phyloP scores from a whole-genome alignment of 2,113 vertebrate genomes.

The Corythaeola cristata region DNA sequence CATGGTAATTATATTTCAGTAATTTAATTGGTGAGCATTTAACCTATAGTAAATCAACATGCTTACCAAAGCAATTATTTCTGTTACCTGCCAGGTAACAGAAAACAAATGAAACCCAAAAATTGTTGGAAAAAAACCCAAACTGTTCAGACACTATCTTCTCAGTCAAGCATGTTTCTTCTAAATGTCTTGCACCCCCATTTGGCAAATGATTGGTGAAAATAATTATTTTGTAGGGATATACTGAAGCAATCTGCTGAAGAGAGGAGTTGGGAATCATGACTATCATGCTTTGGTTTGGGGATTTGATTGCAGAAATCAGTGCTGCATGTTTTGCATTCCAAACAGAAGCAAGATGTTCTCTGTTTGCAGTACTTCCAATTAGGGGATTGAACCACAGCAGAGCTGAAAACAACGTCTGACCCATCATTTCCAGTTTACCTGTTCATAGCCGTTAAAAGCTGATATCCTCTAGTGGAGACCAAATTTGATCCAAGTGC shows the following conservation, averaged over 20 bases:
- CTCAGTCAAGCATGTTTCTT: neutral
- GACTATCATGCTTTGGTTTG: neutral
- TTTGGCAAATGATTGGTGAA: neutral
- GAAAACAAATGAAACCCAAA: neutral
- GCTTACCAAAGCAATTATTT: neutral
- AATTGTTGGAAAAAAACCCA: neutral
- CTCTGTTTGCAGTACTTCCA: neutral
- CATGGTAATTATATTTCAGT: neutral
- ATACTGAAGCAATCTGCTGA: neutral
- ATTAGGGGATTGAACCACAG: neutral
- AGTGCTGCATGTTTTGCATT: neutral
- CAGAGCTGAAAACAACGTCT: neutral
- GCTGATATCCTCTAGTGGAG: neutral
- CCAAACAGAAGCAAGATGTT: neutral
- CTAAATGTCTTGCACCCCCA: neutral
- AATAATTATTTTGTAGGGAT: neutral
- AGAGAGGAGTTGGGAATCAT: neutral
- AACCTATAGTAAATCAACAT: neutral
- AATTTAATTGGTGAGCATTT: neutral
- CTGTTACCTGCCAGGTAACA: neutral
- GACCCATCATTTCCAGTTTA: neutral
- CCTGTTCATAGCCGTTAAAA: neutral
- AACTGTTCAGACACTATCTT: neutral
- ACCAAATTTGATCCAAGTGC: neutral
- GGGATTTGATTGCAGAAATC: neutral